Evolutionary conservation across 1,140 invertebrate species (phyloP).

Genomic region (Xylocopa sonorina): DNA sequence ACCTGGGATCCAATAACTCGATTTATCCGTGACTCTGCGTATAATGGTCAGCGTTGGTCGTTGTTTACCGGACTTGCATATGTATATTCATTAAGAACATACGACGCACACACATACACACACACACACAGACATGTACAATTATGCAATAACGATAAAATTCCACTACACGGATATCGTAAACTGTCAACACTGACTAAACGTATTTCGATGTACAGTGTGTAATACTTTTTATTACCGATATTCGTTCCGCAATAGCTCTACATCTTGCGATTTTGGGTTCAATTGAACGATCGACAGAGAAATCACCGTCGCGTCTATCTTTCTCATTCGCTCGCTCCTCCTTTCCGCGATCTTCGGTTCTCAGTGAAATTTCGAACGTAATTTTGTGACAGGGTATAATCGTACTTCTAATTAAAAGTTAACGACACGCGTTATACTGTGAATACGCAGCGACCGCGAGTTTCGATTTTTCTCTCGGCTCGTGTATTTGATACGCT

Average conservation of each 20-base stretch:
- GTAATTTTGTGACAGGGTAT: slow-evolving; percentile 20
- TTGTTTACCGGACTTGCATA: not conserved
- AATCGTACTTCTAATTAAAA: not conserved
- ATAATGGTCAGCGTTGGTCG: not conserved
- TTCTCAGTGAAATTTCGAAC: slow-evolving; percentile 15
- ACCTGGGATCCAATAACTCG: not conserved
- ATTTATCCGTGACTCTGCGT: not conserved
- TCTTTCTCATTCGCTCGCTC: not conserved
- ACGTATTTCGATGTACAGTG: not conserved
- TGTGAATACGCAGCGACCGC: not conserved
- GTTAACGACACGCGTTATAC: not conserved
- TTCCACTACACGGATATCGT: not conserved
- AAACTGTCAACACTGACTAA: not conserved
- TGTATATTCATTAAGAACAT: too few relatives aligned
- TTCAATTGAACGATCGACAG: not conserved
- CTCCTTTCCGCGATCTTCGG: not conserved
- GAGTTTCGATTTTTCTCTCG: slow-evolving; percentile 11
- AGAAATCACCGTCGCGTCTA: too few relatives aligned
- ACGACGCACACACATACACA: too few relatives aligned
- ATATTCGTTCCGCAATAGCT: not conserved
- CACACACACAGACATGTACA: too few relatives aligned
- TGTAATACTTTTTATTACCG: slow-evolving; percentile 4
- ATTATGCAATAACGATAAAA: not conserved
- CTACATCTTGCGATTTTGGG: not conserved
- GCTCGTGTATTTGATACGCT: too few relatives aligned